Evolutionary conservation across 2,797 vertebrate genomes (phyloP).

Genomic region (Sebastes dallii): DNA sequence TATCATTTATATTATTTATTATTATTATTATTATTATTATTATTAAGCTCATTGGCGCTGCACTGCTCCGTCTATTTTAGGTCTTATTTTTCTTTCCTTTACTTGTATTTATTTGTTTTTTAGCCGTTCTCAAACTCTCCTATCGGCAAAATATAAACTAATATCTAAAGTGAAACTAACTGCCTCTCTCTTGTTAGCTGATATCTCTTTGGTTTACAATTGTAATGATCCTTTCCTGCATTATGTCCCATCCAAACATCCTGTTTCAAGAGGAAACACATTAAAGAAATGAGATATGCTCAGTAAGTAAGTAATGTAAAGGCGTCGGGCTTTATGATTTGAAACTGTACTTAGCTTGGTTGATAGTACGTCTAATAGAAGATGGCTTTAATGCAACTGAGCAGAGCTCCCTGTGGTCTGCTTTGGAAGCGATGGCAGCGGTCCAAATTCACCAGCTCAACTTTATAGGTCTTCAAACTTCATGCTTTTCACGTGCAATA

Average conservation of each 20-base stretch:
- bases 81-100: too few relatives aligned
- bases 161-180: too few relatives aligned
- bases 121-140: too few relatives aligned
- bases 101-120: too few relatives aligned
- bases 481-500: not conserved
- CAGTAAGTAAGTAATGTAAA: not conserved
- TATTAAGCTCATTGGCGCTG: too few relatives aligned
- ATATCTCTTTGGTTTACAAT: not conserved
- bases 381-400: not conserved
- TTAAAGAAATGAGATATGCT: not conserved
- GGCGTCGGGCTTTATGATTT: not conserved
- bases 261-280: not conserved
- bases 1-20: too few relatives aligned
- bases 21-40: too few relatives aligned
- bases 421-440: not conserved
- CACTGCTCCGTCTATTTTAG: too few relatives aligned
- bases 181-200: not conserved
- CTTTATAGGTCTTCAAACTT: not conserved
- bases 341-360: not conserved
- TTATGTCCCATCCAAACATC: not conserved
- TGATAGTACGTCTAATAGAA: not conserved
- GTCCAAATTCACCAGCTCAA: constrained; percentile 25
- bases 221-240: not conserved
- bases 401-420: not conserved
- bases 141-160: not conserved